phyloP scores from a whole-genome alignment of 1,140 invertebrate genomes.

The Cydia amplana region DNA sequence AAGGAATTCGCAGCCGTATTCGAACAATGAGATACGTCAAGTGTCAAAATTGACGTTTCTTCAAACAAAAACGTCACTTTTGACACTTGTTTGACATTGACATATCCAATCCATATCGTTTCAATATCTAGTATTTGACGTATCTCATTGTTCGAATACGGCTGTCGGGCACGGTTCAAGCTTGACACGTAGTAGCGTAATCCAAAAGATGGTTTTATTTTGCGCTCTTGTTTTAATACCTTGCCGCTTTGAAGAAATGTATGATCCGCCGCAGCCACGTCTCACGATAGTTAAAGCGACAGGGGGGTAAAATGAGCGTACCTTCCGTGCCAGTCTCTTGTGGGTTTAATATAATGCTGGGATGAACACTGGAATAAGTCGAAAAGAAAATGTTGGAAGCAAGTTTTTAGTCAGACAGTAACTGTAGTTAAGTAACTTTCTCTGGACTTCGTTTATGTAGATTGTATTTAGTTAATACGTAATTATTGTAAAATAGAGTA shows the following conservation, averaged over 20 bases:
- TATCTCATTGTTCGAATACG: too few species aligned
- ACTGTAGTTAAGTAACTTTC: not conserved
- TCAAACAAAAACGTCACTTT: too few species aligned
- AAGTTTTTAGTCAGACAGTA: not conserved
- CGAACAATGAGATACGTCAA: too few species aligned
- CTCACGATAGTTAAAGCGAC: not conserved
- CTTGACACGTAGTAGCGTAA: too few species aligned
- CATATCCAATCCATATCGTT: too few species aligned
- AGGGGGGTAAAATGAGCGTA: conserved; percentile 7
- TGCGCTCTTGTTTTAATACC: not conserved
- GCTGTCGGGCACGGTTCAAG: too few species aligned
- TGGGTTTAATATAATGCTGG: not conserved
- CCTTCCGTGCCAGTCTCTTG: not conserved
- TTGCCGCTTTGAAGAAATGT: conserved; percentile 2
- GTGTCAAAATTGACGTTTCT: too few species aligned
- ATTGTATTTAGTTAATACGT: too few species aligned
- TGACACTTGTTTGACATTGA: too few species aligned
- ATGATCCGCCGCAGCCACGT: not conserved
- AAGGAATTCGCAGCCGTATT: too few species aligned
- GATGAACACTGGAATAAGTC: conserved; percentile 8
- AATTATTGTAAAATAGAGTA: too few species aligned
- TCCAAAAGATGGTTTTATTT: conserved; percentile 1
- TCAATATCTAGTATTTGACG: too few species aligned
- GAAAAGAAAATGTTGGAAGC: not conserved
- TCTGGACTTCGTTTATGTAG: not conserved